These are phyloP conservation scores for Epicampocera succincta DNA, from an alignment of 2,888 invertebrate genomes.

Conservation along the genomic window DNA sequence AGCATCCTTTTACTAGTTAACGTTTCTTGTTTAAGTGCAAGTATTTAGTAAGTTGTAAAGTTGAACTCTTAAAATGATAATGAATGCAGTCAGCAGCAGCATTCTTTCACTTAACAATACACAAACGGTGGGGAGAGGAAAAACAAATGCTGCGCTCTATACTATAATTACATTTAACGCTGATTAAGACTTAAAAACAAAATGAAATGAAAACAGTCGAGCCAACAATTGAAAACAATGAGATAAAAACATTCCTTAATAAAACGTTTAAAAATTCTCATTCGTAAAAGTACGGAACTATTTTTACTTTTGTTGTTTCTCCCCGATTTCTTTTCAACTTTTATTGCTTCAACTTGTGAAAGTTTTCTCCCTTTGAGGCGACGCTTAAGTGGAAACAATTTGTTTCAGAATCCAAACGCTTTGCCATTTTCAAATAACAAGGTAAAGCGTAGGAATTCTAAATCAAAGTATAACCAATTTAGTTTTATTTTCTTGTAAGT, in stretches of 20 bases:
- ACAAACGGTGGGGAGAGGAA: constrained; percentile 1
- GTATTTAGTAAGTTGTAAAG: constrained; percentile 13
- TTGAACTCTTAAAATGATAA: constrained; percentile 38
- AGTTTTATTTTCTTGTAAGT: background rate
- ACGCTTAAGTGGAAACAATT: constrained; percentile 82
- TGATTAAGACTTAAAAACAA: constrained; percentile 22
- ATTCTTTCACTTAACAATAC: constrained; percentile 8
- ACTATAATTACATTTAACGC: constrained; percentile 59
- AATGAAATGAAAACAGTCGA: background rate
- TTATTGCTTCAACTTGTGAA: background rate
- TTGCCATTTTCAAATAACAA: constrained; percentile 87
- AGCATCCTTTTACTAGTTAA: constrained; percentile 28
- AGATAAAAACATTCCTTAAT: constrained; percentile 19
- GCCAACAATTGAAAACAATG: constrained; percentile 10
- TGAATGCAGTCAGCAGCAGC: constrained; percentile 14
- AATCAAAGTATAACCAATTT: constrained; percentile 84
- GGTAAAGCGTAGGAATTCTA: constrained; percentile 99
- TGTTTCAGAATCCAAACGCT: constrained; percentile 98
- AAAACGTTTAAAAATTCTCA: constrained; percentile 30
- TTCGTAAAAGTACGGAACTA: background rate
- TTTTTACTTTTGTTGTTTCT: background rate
- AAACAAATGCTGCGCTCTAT: constrained; percentile 33
- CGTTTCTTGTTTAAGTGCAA: constrained; percentile 14
- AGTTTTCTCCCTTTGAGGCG: background rate
- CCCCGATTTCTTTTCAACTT: constrained; percentile 7